Base-by-base conservation (phyloP, 2,888 invertebrate genomes). In the Stegophylla sp. region DNA sequence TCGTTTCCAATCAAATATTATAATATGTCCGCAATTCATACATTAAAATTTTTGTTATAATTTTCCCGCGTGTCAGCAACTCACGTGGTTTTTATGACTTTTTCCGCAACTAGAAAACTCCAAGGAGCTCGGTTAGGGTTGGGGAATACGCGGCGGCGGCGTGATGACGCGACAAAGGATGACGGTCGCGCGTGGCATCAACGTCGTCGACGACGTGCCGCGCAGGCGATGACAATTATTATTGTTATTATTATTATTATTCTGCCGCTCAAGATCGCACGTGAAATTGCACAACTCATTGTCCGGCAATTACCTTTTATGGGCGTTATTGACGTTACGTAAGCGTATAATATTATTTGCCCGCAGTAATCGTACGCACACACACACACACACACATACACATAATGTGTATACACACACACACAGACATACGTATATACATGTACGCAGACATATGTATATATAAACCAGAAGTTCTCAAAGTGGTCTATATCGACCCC, bases 251-350 rank as follows among this genome's bases (percentile, higher is more conserved):
- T 41, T 69, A 64, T 51, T 71, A 59, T 73, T 61, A 41, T 20
- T 2, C 53, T 20, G 51, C 51, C 7, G 51, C 51, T 9, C n/a
- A 17, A n/a, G 51, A 51, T 17, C n/a, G 43, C 45, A 7, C 45
- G 48, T 53, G 51, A 51, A 63, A 75, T 74, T 17, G 64, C 64
- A 56, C 76, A 53, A 76, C 64, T 66, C 66, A 53, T 76, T 53
- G 75, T 66, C 64, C 43, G 43, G n/a, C 53, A 53, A 76, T 76
- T 53, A n/a, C 76, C 66, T 43, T 76, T 76, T 76, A 76, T 43
- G 66, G n/a, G 76, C 66, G 63, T 43, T 53, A 76, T 76, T 76
- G 66, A 76, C 76, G 53, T 64, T 34, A 41, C 43, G 56, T 34
- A 17, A n/a, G 34, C 48, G 28, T 15, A 28, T 15, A 12, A 13